phyloP scores from a whole-genome alignment of 1,140 invertebrate species.

The Trachelipus rathkii region DNA sequence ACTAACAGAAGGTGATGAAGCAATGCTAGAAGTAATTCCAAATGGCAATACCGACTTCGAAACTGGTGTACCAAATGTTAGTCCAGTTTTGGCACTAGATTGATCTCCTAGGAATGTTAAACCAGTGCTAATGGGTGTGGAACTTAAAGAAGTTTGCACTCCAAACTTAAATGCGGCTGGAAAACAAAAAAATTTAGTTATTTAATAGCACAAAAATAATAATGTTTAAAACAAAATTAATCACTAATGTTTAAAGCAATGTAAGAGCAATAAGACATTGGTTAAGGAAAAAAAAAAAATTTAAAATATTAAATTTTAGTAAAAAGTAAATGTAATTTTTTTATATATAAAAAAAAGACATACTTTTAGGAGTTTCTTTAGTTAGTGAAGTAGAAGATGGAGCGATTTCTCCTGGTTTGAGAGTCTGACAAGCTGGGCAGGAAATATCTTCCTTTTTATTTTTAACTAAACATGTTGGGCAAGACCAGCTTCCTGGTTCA shows the following conservation, averaged over 20 bases:
- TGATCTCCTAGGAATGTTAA: neutral
- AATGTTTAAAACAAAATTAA: no score
- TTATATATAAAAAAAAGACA: no score
- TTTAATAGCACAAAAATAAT: neutral
- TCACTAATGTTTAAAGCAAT: no score
- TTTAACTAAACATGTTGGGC: constrained; percentile 52
- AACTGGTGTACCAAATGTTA: neutral
- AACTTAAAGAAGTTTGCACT: constrained; percentile 23
- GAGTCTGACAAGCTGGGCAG: constrained; percentile 60
- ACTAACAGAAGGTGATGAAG: neutral
- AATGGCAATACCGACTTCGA: no score
- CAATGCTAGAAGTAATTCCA: no score
- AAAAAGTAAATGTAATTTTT: no score
- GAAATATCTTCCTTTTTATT: constrained; percentile 50
- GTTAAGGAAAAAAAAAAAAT: no score
- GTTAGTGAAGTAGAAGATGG: no score
- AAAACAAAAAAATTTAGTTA: neutral
- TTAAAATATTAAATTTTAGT: no score
- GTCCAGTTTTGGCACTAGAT: neutral
- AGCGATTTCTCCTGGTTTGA: constrained; percentile 48
- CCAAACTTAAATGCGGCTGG: constrained; percentile 40
- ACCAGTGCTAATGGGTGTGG: neutral
- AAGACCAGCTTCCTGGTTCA: constrained; percentile 55
- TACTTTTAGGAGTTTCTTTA: no score
- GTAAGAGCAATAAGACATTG: no score